A percentile compares a stretch with the other conserved stretches of the same genome.
Evolutionary conservation across 2,797 vertebrate species (phyloP).

Genomic region (Falco berigora): DNA sequence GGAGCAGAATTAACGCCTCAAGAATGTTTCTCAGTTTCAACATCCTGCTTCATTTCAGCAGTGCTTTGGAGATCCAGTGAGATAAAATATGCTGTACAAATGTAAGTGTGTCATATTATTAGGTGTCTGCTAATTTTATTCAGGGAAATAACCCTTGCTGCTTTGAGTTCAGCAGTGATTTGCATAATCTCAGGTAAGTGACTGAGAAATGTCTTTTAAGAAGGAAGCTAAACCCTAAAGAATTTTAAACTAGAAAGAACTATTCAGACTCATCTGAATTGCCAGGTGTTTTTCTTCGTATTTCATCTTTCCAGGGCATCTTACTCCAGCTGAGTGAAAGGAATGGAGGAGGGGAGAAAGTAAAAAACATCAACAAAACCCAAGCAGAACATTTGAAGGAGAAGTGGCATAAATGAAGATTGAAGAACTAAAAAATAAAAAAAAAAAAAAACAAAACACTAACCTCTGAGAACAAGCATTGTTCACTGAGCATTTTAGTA

Average conservation of each 20-base stretch:
- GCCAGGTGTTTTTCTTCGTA: not conserved
- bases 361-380: not conserved
- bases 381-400: not conserved
- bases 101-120: not conserved
- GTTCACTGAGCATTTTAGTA: not conserved
- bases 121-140: constrained; percentile 39
- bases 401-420: constrained; percentile 21
- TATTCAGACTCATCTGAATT: not conserved
- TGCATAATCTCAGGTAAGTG: constrained; percentile 39
- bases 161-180: not conserved
- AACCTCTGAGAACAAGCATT: not conserved
- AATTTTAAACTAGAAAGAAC: not conserved
- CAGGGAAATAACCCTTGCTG: constrained; percentile 30
- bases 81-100: not conserved
- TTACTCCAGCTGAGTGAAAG: not conserved
- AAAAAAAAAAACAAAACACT: not conserved
- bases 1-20: not conserved
- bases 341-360: not conserved
- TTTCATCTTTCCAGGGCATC: not conserved
- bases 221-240: not conserved
- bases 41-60: not conserved
- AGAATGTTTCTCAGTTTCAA: not conserved
- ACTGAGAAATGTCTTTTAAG: constrained; percentile 24
- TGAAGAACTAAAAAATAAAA: not conserved
- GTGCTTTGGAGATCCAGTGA: not conserved